phyloP scores from a whole-genome alignment of 2,888 invertebrate genomes.

The Calliphora vomitoria region DNA sequence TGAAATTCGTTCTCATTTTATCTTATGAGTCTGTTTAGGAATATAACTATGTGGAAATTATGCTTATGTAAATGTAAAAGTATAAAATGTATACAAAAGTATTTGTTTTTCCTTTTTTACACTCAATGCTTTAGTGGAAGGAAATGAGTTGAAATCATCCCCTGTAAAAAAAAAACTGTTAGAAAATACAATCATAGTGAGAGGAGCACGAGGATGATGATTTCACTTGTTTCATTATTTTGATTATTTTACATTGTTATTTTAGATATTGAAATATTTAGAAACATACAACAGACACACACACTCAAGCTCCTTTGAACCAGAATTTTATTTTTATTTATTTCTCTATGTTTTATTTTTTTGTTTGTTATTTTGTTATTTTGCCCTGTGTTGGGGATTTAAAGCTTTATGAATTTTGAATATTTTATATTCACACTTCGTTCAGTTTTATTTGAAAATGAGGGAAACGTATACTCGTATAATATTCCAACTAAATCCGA shows the following conservation, averaged over 20 bases:
- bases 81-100: constrained; percentile 57
- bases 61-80: constrained; percentile 81
- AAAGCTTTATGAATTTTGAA: constrained; percentile 71
- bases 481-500: constrained; percentile 41
- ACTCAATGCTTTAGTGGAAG: constrained; percentile 10
- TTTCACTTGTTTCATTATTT: constrained; percentile 51
- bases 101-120: constrained; percentile 27
- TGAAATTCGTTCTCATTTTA: constrained; percentile 52
- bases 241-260: constrained; percentile 44
- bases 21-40: constrained; percentile 66
- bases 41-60: constrained; percentile 81
- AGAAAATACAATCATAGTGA: constrained; percentile 17
- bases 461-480: background rate
- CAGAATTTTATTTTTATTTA: constrained; percentile 28
- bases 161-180: constrained; percentile 23
- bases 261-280: constrained; percentile 49
- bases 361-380: background rate
- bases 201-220: constrained; percentile 24
- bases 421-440: constrained; percentile 71
- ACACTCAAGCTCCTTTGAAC: background rate
- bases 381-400: constrained; percentile 64
- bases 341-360: background rate
- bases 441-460: constrained; percentile 41
- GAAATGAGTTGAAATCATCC: constrained; percentile 50
- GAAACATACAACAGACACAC: background rate